phyloP scores from a whole-genome alignment of 2,797 vertebrate species.

The Nannoperca obscura region DNA sequence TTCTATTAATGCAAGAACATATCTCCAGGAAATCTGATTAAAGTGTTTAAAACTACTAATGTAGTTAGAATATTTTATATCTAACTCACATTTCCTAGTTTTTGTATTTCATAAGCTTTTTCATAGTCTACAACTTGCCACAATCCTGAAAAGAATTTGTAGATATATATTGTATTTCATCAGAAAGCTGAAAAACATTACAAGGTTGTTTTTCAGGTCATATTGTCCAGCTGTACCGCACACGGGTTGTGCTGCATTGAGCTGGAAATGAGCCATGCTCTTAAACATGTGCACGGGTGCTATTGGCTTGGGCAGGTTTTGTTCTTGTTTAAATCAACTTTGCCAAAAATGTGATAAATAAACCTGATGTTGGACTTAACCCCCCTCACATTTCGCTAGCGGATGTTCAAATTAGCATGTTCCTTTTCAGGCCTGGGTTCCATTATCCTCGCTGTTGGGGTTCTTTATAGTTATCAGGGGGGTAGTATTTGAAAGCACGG shows the following conservation, averaged over 20 bases:
- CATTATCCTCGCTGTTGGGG: conserved; percentile 74
- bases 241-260: conserved; percentile 16
- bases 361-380: conserved; percentile 53
- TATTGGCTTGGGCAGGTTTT: conserved; percentile 5
- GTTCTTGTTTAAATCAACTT: conserved; percentile 38
- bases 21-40: neutral
- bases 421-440: conserved; percentile 77
- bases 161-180: neutral
- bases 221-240: conserved; percentile 12
- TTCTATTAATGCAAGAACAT: neutral
- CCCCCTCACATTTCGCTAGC: conserved; percentile 52
- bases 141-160: conserved; percentile 17
- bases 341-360: conserved; percentile 57
- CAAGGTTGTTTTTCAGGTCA: neutral
- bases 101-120: conserved; percentile 46
- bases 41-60: conserved; percentile 18
- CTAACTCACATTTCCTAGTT: conserved; percentile 9
- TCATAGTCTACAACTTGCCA: conserved; percentile 11
- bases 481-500: conserved; percentile 72
- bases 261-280: conserved; percentile 43
- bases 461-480: conserved; percentile 81
- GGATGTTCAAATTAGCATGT: conserved; percentile 80
- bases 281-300: conserved; percentile 50
- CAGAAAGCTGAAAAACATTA: conserved; percentile 12
- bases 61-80: conserved; percentile 27